Percentiles rank a stretch among this genome's conserved stretches.
phyloP scores from a whole-genome alignment of 2,888 invertebrate genomes.

The Nudaria mundana region DNA sequence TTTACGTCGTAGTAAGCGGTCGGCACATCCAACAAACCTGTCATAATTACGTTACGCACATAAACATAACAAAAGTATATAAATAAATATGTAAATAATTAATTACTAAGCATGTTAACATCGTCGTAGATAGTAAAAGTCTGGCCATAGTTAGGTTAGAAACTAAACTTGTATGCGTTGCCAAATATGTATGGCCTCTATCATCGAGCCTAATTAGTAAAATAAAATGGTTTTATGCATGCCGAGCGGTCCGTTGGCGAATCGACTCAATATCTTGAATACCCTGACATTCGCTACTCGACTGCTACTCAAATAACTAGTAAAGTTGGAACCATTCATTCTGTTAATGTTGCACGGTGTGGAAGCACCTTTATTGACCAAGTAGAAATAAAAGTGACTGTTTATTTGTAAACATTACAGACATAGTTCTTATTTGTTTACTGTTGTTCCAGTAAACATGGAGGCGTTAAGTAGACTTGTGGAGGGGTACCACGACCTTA shows the following conservation, averaged over 20 bases:
- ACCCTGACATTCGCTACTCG: constrained; percentile 64
- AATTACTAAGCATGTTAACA: no score
- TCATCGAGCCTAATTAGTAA: not conserved
- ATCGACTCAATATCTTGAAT: constrained; percentile 39
- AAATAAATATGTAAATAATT: no score
- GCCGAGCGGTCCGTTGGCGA: constrained; percentile 21
- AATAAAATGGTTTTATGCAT: constrained; percentile 5
- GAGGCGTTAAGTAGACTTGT: constrained; percentile 80
- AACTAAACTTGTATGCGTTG: no score
- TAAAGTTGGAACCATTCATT: constrained; percentile 35
- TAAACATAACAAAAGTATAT: no score
- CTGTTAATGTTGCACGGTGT: constrained; percentile 28
- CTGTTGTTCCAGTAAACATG: constrained; percentile 80
- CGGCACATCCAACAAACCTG: no score
- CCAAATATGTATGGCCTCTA: not conserved
- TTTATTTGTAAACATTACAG: not conserved
- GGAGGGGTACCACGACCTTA: constrained; percentile 86
- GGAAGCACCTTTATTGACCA: constrained; percentile 21
- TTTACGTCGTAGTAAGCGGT: no score
- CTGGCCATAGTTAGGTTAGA: no score
- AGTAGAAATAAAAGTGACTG: constrained; percentile 21
- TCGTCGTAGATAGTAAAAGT: no score
- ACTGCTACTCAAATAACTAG: constrained; percentile 32
- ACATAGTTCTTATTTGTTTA: constrained; percentile 14
- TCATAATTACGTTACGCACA: no score